Percentiles rank a stretch among this genome's conserved stretches.
Conservation (phyloP, 2,888 invertebrate species). For the Morpho helenor region DNA sequence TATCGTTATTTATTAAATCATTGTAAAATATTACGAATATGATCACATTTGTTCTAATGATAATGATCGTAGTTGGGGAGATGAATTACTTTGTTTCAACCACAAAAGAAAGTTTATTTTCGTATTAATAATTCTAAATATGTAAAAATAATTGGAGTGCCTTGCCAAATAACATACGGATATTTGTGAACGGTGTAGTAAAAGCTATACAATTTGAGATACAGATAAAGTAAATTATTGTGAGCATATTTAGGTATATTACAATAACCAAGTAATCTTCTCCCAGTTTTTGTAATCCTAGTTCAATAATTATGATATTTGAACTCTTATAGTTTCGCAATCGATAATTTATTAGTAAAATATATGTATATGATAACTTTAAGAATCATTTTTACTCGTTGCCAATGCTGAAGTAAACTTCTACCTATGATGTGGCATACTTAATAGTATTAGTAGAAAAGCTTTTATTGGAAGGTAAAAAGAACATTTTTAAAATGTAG, state of each 20-base stretch:
- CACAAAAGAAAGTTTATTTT: conserved; percentile 13
- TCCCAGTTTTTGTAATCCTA: conserved; percentile 9
- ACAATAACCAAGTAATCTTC: conserved; percentile 13
- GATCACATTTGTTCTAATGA: neutral
- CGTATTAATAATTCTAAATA: conserved; percentile 12
- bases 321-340: too few relatives aligned
- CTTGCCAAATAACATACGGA: conserved; percentile 19
- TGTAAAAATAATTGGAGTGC: conserved; percentile 19
- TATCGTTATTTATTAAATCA: conserved; percentile 28
- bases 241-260: conserved; percentile 1
- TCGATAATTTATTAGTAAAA: too few relatives aligned
- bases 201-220: conserved; percentile 4
- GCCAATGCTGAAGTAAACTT: too few relatives aligned
- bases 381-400: too few relatives aligned
- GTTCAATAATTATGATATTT: neutral
- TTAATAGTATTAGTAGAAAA: too few relatives aligned
- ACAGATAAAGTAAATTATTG: conserved; percentile 4
- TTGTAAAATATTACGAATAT: conserved; percentile 14
- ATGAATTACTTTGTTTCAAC: conserved; percentile 13
- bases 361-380: too few relatives aligned
- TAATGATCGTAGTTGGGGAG: conserved; percentile 10
- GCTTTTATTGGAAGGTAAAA: too few relatives aligned
- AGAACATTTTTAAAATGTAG: neutral
- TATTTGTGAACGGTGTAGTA: conserved; percentile 7
- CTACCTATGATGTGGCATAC: too few relatives aligned